Evolutionary conservation across 1,140 invertebrate species (phyloP), one percentile per base, ranked within the genome.

Genomic region (Arion vulgaris): DNA sequence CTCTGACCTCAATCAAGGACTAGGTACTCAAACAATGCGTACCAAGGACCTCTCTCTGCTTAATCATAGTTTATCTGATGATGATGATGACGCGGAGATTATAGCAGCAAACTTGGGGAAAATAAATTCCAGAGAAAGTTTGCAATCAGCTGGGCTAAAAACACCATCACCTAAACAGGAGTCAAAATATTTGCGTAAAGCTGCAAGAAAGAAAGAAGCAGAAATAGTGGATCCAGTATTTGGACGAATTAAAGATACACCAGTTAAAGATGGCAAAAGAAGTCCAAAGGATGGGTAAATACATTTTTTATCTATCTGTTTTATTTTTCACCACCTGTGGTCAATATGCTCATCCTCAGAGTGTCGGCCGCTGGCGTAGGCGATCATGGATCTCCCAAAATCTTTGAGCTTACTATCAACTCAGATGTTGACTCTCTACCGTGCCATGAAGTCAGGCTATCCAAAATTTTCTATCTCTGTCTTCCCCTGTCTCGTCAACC

Each of bases 181-280:
- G 11, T 71, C 68, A 26, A 51, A 53, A 73, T 81, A 72, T 49
- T 49, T 68, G 26, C 26, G 49, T 19, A 81, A 39, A 53, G 73
- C 41, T 28, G 66, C 41, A 1, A 81, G 28, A 51, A 81, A 72
- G 9, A 28, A 68, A 28, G 32, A 81, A 51, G 4, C 79, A 11
- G 38, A 34, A n/a, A 51, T 4, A 26, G 7, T 36, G 15, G 79
- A 73, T 39, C n/a, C n/a, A n/a, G 66, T 39, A 23, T 38, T 81
- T 81, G 79, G 69, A 26, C 11, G 79, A 23, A 81, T n/a, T n/a
- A n/a, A n/a, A n/a, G n/a, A 81, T 32, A 81, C 79, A 53, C 79
- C 79, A 5, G 39, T 38, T 19, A 72, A 73, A n/a, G 79, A 72
- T 32, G 79, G 79, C 66, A 72, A 68, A 36, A 81, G 66, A 38